Evolutionary conservation across 2,113 vertebrate species (phyloP).

Genomic region (Sporophila hypoxantha): DNA sequence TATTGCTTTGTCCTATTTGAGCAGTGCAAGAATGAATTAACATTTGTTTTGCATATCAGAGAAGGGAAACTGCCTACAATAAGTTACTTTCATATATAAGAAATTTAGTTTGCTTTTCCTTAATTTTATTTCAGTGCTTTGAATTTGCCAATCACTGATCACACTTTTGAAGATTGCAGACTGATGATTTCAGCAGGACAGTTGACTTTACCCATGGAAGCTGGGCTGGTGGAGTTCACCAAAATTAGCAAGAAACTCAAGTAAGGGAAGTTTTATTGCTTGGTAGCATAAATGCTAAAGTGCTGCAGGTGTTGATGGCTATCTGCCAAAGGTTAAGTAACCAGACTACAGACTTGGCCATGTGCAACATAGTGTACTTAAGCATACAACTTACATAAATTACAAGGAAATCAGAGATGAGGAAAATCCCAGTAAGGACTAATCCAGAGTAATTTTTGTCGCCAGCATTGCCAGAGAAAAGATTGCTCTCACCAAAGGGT

Average conservation of each 20-base stretch:
- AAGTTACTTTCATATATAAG: not conserved
- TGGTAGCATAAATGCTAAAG: not conserved
- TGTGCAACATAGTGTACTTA: not conserved
- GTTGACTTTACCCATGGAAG: constrained; percentile 93
- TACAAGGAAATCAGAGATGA: not conserved
- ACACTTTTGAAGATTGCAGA: constrained; percentile 94
- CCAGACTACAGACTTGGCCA: not conserved
- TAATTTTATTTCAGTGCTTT: constrained; percentile 71
- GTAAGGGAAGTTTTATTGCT: constrained; percentile 66
- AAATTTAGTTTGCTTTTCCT: not conserved
- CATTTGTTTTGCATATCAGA: not conserved
- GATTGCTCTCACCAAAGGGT: not conserved
- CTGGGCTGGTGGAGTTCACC: constrained; percentile 95
- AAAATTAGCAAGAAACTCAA: constrained; percentile 94
- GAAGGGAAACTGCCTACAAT: not conserved
- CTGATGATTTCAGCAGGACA: constrained; percentile 96
- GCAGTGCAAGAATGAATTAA: not conserved
- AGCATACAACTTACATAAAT: not conserved
- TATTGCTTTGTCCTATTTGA: not conserved
- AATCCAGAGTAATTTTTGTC: not conserved
- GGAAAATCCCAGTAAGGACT: not conserved
- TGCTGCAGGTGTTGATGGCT: not conserved
- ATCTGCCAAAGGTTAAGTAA: not conserved
- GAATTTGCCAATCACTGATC: constrained; percentile 86
- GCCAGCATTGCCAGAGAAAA: not conserved